Percentiles rank a stretch among this genome's conserved stretches.
Conservation (phyloP, 2,888 invertebrate species). For the Oasisia sp. region DNA sequence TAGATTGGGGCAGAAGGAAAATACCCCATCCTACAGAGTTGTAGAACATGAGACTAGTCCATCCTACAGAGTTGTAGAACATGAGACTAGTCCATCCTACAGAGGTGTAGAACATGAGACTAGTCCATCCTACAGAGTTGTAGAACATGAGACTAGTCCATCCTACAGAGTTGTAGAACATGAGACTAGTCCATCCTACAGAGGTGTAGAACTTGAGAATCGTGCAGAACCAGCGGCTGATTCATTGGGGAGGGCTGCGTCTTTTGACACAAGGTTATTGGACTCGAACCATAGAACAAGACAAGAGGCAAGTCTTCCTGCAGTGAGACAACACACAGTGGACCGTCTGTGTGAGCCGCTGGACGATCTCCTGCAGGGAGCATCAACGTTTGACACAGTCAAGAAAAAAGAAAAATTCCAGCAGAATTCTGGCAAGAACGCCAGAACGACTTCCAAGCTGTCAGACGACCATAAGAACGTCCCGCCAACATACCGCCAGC, state of each 20-base stretch:
- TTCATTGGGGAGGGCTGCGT: neutral
- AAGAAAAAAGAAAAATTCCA: neutral
- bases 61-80: neutral
- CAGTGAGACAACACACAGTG: neutral
- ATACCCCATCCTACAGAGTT: neutral
- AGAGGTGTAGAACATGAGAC: neutral
- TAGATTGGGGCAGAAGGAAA: constrained; percentile 1
- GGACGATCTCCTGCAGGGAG: neutral
- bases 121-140: neutral
- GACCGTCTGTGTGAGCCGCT: neutral
- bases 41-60: neutral
- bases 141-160: neutral
- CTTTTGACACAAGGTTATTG: neutral
- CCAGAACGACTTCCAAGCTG: neutral
- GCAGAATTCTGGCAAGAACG: neutral
- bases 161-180: neutral
- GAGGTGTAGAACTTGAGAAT: neutral
- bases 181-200: neutral
- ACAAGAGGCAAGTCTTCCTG: neutral
- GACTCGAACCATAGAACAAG: neutral
- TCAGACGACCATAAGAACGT: neutral
- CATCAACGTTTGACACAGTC: neutral
- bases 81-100: too few species aligned
- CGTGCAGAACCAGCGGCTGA: neutral
- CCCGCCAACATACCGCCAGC: neutral